Base-by-base conservation (phyloP, 2,888 invertebrate species). In the Maniola hyperantus region DNA sequence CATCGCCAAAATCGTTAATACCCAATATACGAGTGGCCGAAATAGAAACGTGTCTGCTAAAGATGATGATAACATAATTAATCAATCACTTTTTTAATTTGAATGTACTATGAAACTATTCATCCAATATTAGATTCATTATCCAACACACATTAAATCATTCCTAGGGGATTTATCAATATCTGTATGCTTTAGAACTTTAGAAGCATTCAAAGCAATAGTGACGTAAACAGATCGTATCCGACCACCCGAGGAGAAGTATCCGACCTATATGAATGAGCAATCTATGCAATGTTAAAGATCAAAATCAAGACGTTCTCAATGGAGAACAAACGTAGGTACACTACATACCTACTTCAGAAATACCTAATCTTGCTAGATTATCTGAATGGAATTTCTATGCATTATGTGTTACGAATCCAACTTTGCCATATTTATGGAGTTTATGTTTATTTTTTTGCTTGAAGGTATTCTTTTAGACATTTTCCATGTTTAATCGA, bases 211-310 rank as follows among this genome's bases (percentile, higher is more conserved):
- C 46, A 58, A 58, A 58, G 46, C 18, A 34, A 46, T 59, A 33
- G 10, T 59, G 48, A 59, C 59, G 48, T 15, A 48, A 59, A 48
- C 59, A 59, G 59, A 59, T 59, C 59, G 34, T 59, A 59, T 59
- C 59, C 33, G 11, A 11, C 33, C 4, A n/a, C n/a, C n/a, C n/a
- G n/a, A n/a, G n/a, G n/a, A n/a, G n/a, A n/a, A n/a, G 34, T 59
- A 59, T 59, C 59, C 33, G 11, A 11, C 33, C 4, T 26, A 34
- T 48, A 6, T 44, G 46, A 48, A 18, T 34, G 46, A 48, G 46
- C 26, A n/a, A 13, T 6, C 34, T n/a, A 34, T 59, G 59, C 42
- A 20, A 44, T 58, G 44, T 44, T 55, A 58, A 42, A 58, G 57
- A 58, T 58, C 46, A 59, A 55, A 11, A 59, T 33, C 44, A 44